Evolutionary conservation across 2,113 vertebrate genomes (phyloP).

Genomic region (Cephalopterus ornatus): DNA sequence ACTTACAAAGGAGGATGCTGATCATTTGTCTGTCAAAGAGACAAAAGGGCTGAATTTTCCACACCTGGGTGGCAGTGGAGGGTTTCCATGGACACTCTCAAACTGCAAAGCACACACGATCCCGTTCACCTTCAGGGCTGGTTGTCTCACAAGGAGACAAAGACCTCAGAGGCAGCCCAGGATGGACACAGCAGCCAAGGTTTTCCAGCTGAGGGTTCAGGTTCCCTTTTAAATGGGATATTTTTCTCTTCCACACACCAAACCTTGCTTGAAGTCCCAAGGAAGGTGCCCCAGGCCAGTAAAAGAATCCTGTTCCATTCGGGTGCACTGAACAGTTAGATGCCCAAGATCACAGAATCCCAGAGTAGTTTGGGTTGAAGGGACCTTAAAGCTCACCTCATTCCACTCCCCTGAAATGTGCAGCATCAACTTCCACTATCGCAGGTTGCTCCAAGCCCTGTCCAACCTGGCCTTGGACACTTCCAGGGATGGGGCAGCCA

Average conservation of each 20-base stretch:
- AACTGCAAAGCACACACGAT: fast-evolving
- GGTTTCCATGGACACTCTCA: fast-evolving
- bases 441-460: background rate
- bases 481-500: background rate
- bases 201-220: background rate
- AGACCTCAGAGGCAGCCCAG: background rate
- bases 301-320: fast-evolving
- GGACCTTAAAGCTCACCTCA: fast-evolving
- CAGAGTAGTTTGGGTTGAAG: fast-evolving
- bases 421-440: background rate
- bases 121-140: fast-evolving
- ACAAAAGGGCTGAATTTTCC: background rate
- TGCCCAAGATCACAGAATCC: background rate
- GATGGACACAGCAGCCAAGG: background rate
- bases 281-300: background rate
- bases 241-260: background rate
- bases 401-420: background rate
- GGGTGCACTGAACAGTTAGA: background rate
- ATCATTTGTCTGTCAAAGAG: background rate
- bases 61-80: fast-evolving
- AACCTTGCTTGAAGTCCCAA: fast-evolving
- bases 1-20: background rate
- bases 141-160: background rate
- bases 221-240: fast-evolving
- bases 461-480: background rate